Evolutionary conservation across 2,113 vertebrate genomes (phyloP), one percentile per base, ranked within the genome.

Genomic region (Dissostichus mawsoni): DNA sequence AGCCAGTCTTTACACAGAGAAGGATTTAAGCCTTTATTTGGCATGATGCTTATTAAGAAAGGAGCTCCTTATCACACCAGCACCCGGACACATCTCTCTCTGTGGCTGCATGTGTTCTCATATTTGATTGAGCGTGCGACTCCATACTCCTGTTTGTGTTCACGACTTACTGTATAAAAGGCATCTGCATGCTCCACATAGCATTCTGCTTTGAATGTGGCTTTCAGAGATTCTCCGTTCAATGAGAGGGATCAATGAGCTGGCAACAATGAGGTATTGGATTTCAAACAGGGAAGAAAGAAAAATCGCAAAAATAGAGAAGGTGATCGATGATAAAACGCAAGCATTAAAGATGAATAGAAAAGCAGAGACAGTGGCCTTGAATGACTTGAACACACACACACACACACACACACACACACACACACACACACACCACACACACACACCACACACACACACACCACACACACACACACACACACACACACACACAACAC

Each of bases 31-130:
- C 80, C 80, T 76, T 78, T 81, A 88, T 89, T 74, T 53, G 72
- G 6, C 80, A 44, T 84, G 85, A 91, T 93, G 48, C 78, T 85
- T 82, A 92, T 94, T 90, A 90, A 90, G 90, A 93, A 90, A 90
- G 45, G 29, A 76, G 76, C 50, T 71, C 48, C 85, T 93, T 89
- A 93, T 92, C 93, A 74, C 74, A 62, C 58, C 8, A 74, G 63
- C 84, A 84, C 85, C 91, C 62, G 16, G 80, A 71, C 83, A 73
- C 80, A 73, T 83, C 80, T 79, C 73, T 67, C 29, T 53, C 16
- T 73, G 62, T 51, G 61, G 67, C 48, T 55, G 36, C 36, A 41
- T 8, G 63, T 57, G 79, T 52, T 29, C 17, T 73, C 62, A 13
- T 85, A 59, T 74, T 41, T 65, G 59, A 64, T 16, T 41, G 29